Percentiles rank a stretch among this genome's conserved stretches.
phyloP scores from a whole-genome alignment of 2,888 invertebrate species.

The Thymelicus lineola region DNA sequence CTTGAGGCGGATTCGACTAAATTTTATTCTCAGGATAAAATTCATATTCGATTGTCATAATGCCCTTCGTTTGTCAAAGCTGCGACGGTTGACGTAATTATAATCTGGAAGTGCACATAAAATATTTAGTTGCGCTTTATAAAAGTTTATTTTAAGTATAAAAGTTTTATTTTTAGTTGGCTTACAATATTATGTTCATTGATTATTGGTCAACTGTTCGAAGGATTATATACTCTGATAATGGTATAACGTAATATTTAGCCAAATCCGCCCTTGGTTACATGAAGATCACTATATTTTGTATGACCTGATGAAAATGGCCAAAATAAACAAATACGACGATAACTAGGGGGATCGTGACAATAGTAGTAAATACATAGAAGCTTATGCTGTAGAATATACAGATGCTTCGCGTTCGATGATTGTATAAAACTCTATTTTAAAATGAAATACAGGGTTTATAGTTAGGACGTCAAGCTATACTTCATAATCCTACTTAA shows the following conservation, averaged over 20 bases:
- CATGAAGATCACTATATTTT: constrained; percentile 36
- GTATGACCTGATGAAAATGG: constrained; percentile 40
- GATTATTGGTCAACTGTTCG: too few species aligned
- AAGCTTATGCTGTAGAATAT: constrained; percentile 75
- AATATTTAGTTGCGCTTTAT: too few species aligned
- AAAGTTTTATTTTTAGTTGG: too few species aligned
- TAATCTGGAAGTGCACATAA: too few species aligned
- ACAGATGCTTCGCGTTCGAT: constrained; percentile 72
- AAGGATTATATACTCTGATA: too few species aligned
- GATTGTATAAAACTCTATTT: constrained; percentile 54
- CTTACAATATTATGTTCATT: too few species aligned
- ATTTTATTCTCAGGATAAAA: too few species aligned
- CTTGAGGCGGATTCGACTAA: constrained; percentile 34
- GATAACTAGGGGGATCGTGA: constrained; percentile 76
- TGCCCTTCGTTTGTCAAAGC: too few species aligned
- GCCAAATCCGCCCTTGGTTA: not conserved
- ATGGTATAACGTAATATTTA: too few species aligned
- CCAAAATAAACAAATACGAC: constrained; percentile 51
- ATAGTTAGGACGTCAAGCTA: constrained; percentile 62
- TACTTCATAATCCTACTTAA: constrained; percentile 52
- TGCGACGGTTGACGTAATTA: too few species aligned
- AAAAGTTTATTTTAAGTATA: too few species aligned
- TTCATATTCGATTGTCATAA: too few species aligned
- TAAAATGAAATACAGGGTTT: constrained; percentile 72
- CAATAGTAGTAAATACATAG: constrained; percentile 79